phyloP scores from a whole-genome alignment of 2,888 invertebrate species.

The Belgica antarctica region DNA sequence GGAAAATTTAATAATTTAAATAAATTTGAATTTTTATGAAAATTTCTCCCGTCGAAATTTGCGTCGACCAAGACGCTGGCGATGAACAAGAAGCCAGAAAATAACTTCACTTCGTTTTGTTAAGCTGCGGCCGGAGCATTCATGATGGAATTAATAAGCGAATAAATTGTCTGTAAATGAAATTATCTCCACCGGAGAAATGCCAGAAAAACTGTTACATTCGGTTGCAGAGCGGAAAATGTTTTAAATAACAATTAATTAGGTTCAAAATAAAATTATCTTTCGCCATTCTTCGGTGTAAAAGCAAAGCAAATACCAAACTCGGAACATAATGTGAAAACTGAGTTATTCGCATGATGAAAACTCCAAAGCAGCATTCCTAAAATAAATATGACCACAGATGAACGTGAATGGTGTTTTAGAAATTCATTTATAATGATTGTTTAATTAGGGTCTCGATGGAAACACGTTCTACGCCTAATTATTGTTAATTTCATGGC shows the following conservation, averaged over 20 bases:
- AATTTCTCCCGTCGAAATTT: too few relatives aligned
- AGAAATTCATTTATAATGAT: too few relatives aligned
- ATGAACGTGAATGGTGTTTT: too few relatives aligned
- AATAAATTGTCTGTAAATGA: slow-evolving; percentile 27
- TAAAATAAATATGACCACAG: too few relatives aligned
- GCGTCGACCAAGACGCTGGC: too few relatives aligned
- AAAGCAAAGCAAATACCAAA: too few relatives aligned
- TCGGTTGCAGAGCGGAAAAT: neutral
- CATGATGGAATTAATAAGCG: slow-evolving; percentile 33
- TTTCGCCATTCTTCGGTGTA: neutral
- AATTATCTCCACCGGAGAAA: slow-evolving; percentile 14
- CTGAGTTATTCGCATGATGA: too few relatives aligned
- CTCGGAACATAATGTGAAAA: too few relatives aligned
- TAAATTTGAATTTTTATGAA: slow-evolving; percentile 25
- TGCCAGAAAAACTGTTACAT: neutral
- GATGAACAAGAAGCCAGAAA: neutral
- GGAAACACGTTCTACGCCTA: too few relatives aligned
- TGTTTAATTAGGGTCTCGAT: too few relatives aligned
- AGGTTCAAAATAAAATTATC: slow-evolving; percentile 26
- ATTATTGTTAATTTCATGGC: too few relatives aligned
- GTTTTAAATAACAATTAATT: slow-evolving; percentile 43
- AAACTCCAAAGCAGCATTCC: too few relatives aligned
- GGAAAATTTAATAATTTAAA: slow-evolving; percentile 26
- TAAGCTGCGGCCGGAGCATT: neutral
- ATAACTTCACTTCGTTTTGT: slow-evolving; percentile 17